Percentiles rank a stretch among this genome's conserved stretches.
Evolutionary conservation across 2,888 invertebrate species (phyloP).

Genomic region (Aquatica leii): DNA sequence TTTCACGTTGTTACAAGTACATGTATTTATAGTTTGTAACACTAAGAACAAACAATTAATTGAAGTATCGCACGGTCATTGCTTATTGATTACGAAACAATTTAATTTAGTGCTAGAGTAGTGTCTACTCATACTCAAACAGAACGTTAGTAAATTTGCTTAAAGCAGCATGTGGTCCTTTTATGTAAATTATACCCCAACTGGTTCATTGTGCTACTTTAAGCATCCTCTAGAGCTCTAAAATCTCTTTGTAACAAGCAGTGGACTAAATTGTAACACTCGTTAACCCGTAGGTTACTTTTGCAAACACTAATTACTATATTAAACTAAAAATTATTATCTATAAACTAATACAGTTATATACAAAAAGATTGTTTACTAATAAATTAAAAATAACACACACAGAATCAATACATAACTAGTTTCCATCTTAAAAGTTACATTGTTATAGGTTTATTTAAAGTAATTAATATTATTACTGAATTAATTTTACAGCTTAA

Average conservation of each 20-base stretch:
- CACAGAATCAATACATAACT: too few relatives aligned
- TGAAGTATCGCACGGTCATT: too few relatives aligned
- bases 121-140: conserved; percentile 18
- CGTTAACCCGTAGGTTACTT: conserved; percentile 8
- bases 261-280: conserved; percentile 43
- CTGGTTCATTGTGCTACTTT: conserved; percentile 48
- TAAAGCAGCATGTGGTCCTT: conserved; percentile 47
- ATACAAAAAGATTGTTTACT: too few relatives aligned
- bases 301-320: conserved; percentile 8
- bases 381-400: too few relatives aligned
- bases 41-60: too few relatives aligned
- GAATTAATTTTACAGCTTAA: too few relatives aligned
- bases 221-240: conserved; percentile 48
- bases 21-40: too few relatives aligned
- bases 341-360: background rate
- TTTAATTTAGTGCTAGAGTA: conserved; percentile 15
- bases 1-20: too few relatives aligned
- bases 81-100: conserved; percentile 21
- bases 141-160: conserved; percentile 30
- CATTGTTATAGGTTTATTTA: too few relatives aligned
- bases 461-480: too few relatives aligned
- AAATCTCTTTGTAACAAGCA: conserved; percentile 51
- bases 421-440: too few relatives aligned
- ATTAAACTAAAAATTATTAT: conserved; percentile 3
- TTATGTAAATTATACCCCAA: conserved; percentile 52